Evolutionary conservation across 2,888 invertebrate genomes (phyloP).

Genomic region (Pseudeuparius sepicola): DNA sequence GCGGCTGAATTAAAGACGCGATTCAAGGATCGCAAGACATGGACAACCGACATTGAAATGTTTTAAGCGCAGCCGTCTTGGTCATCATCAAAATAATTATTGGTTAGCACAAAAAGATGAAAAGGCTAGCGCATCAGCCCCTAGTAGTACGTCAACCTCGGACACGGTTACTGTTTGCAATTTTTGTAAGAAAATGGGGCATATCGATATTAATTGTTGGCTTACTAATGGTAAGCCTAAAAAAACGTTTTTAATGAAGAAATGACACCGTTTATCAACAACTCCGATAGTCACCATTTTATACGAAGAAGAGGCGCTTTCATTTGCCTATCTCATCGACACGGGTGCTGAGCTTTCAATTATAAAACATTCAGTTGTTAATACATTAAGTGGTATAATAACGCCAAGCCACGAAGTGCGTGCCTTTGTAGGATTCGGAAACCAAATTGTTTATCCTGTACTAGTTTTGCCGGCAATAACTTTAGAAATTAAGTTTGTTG

Average conservation of each 20-base stretch:
- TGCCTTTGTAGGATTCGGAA: constrained; percentile 18
- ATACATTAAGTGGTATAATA: constrained; percentile 11
- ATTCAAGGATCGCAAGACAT: no score
- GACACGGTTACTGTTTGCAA: constrained; percentile 9
- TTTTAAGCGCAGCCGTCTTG: constrained; percentile 11
- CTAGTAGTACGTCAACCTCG: not conserved
- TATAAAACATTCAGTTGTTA: constrained; percentile 15
- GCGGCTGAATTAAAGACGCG: not conserved
- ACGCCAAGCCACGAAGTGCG: constrained; percentile 3
- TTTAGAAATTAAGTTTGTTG: constrained; percentile 17
- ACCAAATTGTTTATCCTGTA: constrained; percentile 15
- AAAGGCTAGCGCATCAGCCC: not conserved
- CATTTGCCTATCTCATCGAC: constrained; percentile 21
- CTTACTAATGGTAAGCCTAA: constrained; percentile 18
- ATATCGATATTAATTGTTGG: constrained; percentile 18
- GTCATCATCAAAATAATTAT: constrained; percentile 10
- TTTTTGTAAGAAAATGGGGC: constrained; percentile 20
- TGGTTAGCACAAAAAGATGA: constrained; percentile 1
- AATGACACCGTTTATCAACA: constrained; percentile 12
- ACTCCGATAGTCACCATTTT: constrained; percentile 20
- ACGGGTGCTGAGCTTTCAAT: constrained; percentile 22
- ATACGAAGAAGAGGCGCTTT: constrained; percentile 12
- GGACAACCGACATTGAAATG: not conserved
- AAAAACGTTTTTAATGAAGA: constrained; percentile 13
- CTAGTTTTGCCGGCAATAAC: constrained; percentile 15